These are phyloP conservation scores for Synchiropus splendidus DNA, from an alignment of 2,113 vertebrate species.

Conservation along the genomic window DNA sequence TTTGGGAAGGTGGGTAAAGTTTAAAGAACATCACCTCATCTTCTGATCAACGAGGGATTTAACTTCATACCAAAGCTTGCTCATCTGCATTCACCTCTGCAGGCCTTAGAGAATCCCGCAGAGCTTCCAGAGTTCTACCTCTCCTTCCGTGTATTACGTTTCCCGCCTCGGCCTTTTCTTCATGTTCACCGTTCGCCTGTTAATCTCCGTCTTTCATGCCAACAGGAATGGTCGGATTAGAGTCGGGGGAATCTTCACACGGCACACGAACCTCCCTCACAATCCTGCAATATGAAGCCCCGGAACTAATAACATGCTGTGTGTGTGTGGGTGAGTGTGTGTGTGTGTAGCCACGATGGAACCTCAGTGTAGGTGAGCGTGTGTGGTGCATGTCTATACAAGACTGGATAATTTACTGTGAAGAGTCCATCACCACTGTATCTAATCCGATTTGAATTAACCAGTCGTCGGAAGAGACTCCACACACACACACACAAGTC, in stretches of 20 bases:
- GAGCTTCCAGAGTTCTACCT: constrained; percentile 30
- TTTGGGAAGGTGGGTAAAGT: constrained; percentile 11
- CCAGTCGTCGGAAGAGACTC: constrained; percentile 3
- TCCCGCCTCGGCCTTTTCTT: constrained; percentile 31
- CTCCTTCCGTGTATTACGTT: constrained; percentile 26
- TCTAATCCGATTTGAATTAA: constrained; percentile 46
- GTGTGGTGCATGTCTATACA: constrained; percentile 31
- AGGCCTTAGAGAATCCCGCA: constrained; percentile 20
- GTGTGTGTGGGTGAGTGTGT: constrained; percentile 4
- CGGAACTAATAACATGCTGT: constrained; percentile 1
- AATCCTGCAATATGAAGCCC: no score
- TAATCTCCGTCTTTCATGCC: constrained; percentile 59
- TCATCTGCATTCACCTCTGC: constrained; percentile 42
- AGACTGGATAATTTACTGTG: constrained; percentile 27
- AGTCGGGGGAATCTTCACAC: constrained; percentile 37
- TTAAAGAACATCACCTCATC: constrained; percentile 29
- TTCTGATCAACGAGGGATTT: constrained; percentile 48
- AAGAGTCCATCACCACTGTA: constrained; percentile 30
- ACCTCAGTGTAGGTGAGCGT: constrained; percentile 27
- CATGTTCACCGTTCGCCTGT: constrained; percentile 54
- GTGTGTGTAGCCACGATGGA: constrained; percentile 3
- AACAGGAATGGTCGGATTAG: constrained; percentile 56
- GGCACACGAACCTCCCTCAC: constrained; percentile 10
- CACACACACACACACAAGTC: not conserved
- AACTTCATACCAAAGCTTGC: constrained; percentile 31